Base-by-base conservation (phyloP, 2,888 invertebrate genomes). In the Apamea crenata region DNA sequence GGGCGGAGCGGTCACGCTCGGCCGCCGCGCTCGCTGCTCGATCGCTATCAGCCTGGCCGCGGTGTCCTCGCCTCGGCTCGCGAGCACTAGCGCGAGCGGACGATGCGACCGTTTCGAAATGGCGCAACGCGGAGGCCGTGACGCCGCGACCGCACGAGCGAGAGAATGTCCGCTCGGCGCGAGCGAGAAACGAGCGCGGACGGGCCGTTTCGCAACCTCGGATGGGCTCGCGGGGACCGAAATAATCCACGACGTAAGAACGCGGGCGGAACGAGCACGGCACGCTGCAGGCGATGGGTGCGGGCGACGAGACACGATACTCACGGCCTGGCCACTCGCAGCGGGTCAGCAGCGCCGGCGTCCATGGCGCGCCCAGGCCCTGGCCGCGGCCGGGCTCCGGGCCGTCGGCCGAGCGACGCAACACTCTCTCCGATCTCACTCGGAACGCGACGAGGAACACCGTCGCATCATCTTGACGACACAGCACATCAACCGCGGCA, bases 61-160 rank as follows among this genome's bases (percentile, higher is more conserved):
- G 92, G 94, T 94, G 94, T 94, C 94, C 94, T 93, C 93, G 94
- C 93, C 66, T 92, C 89, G 91, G 91, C 92, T 92, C 91, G 92
- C 89, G 82, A 89, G 83, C 89, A 87, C 88, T 88, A 88, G 89
- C 92, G 93, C 92, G 87, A 89, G 91, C 93, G 92, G 93, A 92
- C 94, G 94, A 94, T 92, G 94, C 95, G 94, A 93, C 93, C 95
- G 94, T 94, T 94, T 93, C 94, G 95, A 94, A 95, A 96, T 96
- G 96, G 96, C 96, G 96, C 96, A 96, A 95, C 96, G 95, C 94
- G 95, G 96, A 95, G 96, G 96, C 96, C 96, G 96, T 96, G 96
- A 96, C 96, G 96, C 95, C 94, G 94, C 93, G 93, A 95, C 94
- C 95, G 94, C 93, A 93, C 94, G 94, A 92, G 92, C 95, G 96